Evolutionary conservation across 2,888 invertebrate genomes (phyloP).

Genomic region (Ennomos quercinarius): DNA sequence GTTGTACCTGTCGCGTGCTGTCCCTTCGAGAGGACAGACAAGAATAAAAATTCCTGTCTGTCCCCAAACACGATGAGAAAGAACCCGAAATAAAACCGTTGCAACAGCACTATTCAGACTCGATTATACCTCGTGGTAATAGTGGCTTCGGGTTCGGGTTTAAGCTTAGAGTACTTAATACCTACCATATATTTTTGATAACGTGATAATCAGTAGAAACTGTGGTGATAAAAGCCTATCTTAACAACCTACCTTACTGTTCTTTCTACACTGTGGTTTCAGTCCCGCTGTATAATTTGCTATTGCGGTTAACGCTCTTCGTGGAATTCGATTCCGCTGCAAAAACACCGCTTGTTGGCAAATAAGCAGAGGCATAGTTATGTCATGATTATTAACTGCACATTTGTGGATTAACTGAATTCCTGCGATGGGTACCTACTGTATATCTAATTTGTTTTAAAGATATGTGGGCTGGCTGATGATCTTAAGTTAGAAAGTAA

Average conservation of each 20-base stretch:
- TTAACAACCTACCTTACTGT: conserved; percentile 1
- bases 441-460: not conserved
- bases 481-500: not conserved
- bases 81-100: too few species aligned
- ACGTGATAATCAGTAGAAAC: too few species aligned
- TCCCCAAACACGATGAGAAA: too few species aligned
- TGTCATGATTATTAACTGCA: conserved; percentile 25
- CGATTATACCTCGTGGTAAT: too few species aligned
- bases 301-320: conserved; percentile 57
- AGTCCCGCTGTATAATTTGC: conserved; percentile 48
- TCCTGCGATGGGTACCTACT: not conserved
- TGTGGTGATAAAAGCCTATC: not conserved
- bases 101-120: too few species aligned
- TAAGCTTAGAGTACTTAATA: too few species aligned
- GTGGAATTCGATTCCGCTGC: conserved; percentile 50
- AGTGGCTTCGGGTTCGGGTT: too few species aligned
- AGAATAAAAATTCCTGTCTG: too few species aligned
- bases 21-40: too few species aligned
- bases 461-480: not conserved
- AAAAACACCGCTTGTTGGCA: conserved; percentile 37
- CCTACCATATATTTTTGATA: too few species aligned
- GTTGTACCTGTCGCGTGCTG: too few species aligned
- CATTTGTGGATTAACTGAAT: conserved; percentile 18
- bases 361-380: conserved; percentile 26
- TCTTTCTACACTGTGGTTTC: conserved; percentile 11